Base-by-base conservation (phyloP, 2,888 invertebrate species). In the Drosophila picticornis region DNA sequence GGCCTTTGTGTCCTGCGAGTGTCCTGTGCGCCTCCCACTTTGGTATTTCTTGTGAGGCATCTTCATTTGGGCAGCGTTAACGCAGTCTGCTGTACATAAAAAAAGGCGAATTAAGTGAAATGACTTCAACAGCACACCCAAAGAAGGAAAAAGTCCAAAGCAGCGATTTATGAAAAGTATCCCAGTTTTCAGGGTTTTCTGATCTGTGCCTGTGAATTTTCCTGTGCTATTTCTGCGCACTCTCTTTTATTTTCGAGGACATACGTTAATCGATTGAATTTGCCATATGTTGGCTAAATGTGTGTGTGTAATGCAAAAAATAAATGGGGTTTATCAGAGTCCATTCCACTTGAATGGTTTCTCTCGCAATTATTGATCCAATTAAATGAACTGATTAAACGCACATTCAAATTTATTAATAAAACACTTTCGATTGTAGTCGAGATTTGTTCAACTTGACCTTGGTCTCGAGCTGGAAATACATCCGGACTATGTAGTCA, bases 61-160 rank as follows among this genome's bases (percentile, higher is more conserved):
- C 84, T 84, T 73, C 75, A 71, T 77, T 68, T 69, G 53, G 58
- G 55, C 72, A 68, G 77, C 73, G 36, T 29, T 64, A 55, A 29
- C 51, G 27, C 36, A 38, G 64, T 53, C 60, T 69, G 75, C 58
- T 57, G 75, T 68, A 69, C 80, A 74, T 84, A 87, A 87, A 84
- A 84, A 84, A 66, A 58, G 53, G 69, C 76, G 70, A 82, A 79
- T 84, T 77, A 79, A 77, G 85, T 66, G 55, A 78, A 72, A 73
- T 73, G 72, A 60, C 71, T 66, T 53, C 43, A 71, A 56, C 36
- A 25, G 27, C 34, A n/a, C 4, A 32, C 9, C n/a, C 1, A 4
- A 16, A n/a, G n/a, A 38, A 56, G 10, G 9, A 36, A 55, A 19
- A 78, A 72, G 66, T 53, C 71, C 68, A 84, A 81, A 71, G 56